Percentiles rank a stretch among this genome's conserved stretches.
These are phyloP conservation scores for Phortica magna DNA, from an alignment of 2,888 invertebrate genomes.

Conservation along the genomic window DNA sequence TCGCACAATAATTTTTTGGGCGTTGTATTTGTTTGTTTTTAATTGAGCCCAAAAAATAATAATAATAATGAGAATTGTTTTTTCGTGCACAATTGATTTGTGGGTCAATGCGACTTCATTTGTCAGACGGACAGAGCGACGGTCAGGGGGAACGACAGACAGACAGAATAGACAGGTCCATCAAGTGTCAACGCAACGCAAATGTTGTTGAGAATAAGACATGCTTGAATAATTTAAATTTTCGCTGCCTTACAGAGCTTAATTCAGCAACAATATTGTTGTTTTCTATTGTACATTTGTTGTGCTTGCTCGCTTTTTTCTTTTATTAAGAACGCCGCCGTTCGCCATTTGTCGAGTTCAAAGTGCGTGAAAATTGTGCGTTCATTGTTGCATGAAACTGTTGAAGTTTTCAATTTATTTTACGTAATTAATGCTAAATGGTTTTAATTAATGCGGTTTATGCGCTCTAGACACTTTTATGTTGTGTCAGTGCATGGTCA, in stretches of 20 bases:
- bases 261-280: background rate
- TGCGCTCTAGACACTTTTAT: background rate
- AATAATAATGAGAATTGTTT: background rate
- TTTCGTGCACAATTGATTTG: background rate
- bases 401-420: slow-evolving; percentile 8
- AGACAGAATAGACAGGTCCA: background rate
- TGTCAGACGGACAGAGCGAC: background rate
- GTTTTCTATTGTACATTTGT: background rate
- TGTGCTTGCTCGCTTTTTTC: background rate
- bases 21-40: background rate
- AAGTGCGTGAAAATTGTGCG: slow-evolving; percentile 59
- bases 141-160: background rate
- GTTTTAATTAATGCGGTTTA: slow-evolving; percentile 53
- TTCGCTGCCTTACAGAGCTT: background rate
- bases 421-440: slow-evolving; percentile 57
- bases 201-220: background rate
- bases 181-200: background rate
- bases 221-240: background rate
- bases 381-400: slow-evolving; percentile 30
- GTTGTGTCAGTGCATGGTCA: background rate
- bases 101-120: slow-evolving; percentile 23
- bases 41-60: background rate
- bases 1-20: background rate
- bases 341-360: slow-evolving; percentile 47
- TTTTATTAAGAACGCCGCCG: slow-evolving; percentile 16